Conservation (phyloP, 1,140 invertebrate species). For the Euborellia annulipes region DNA sequence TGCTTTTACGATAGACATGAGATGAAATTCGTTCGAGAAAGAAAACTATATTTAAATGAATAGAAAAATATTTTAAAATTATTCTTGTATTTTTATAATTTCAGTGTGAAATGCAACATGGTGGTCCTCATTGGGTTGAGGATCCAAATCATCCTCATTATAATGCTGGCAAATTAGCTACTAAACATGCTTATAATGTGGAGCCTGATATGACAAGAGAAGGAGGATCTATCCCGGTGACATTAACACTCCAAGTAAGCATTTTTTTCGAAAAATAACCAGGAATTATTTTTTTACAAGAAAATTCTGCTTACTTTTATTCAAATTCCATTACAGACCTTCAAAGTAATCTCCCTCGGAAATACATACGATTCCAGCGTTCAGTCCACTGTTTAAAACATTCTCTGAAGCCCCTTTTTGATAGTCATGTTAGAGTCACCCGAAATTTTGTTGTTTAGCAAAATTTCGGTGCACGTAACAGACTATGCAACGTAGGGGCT, state of each 20-base stretch:
- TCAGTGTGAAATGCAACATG: constrained; percentile 48
- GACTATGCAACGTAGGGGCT: too few species aligned
- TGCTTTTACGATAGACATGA: too few species aligned
- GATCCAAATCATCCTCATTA: constrained; percentile 87
- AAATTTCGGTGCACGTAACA: too few species aligned
- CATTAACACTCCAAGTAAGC: constrained; percentile 55
- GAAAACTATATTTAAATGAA: not conserved
- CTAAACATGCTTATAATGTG: constrained; percentile 76
- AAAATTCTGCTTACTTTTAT: too few species aligned
- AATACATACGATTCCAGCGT: too few species aligned
- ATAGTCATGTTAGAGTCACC: too few species aligned
- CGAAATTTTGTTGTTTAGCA: too few species aligned
- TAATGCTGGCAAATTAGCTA: constrained; percentile 70
- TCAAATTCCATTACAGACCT: too few species aligned
- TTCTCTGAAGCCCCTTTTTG: too few species aligned
- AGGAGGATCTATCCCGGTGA: constrained; percentile 92
- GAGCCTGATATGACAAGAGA: constrained; percentile 90
- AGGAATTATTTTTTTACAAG: too few species aligned
- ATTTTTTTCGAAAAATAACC: not conserved
- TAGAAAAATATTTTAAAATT: not conserved
- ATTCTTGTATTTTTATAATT: constrained; percentile 7
- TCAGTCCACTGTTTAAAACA: too few species aligned
- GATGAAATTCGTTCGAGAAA: not conserved
- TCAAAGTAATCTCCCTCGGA: too few species aligned
- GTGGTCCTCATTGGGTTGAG: constrained; percentile 79